Evolutionary conservation across 2,797 vertebrate species (phyloP), one percentile per base, ranked within the genome.

Genomic region (Aulostomus chinensis): DNA sequence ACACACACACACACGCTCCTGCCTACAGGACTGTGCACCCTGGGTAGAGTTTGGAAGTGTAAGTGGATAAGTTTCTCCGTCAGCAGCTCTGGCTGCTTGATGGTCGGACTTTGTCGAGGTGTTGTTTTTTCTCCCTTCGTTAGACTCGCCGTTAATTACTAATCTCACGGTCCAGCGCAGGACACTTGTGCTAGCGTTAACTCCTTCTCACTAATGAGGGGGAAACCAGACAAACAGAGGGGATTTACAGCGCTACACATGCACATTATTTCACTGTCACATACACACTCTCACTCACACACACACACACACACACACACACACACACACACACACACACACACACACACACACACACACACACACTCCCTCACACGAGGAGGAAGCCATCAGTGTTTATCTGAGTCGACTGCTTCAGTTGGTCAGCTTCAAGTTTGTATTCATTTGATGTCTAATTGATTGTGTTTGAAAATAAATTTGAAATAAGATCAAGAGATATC

Each of bases 111-210:
- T 89, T 88, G 88, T 87, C 50, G 82, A 89, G 86, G 80, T 89
- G 86, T 88, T 89, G 86, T 90, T 89, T 89, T 84, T 70, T 6
- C 89, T 85, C 76, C 86, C 88, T 90, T 90, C 87, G 81, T 90
- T 91, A 87, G 86, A 78, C 87, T 86, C 82, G 5, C 65, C 84
- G 76, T 90, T 91, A 91, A 91, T 91, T 89, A 90, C 88, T 82
- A 90, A 90, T 90, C 89, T 90, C 89, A 90, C 85, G 90, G 83
- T 91, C 86, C 83, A 89, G 80, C 60, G 85, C 75, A 81, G 78
- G 85, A 84, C 79, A 70, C 84, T 85, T 73, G 85, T 86, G 86
- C 84, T 88, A 87, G 86, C 83, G 81, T 74, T 86, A 76, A 87
- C 87, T 82, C 85, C 76, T 71, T 80, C 75, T 52, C 87, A 73